A percentile compares a stretch with the other conserved stretches of the same genome.
These are phyloP conservation scores for Neoascia interrupta DNA, from an alignment of 2,888 invertebrate genomes.

Conservation along the genomic window DNA sequence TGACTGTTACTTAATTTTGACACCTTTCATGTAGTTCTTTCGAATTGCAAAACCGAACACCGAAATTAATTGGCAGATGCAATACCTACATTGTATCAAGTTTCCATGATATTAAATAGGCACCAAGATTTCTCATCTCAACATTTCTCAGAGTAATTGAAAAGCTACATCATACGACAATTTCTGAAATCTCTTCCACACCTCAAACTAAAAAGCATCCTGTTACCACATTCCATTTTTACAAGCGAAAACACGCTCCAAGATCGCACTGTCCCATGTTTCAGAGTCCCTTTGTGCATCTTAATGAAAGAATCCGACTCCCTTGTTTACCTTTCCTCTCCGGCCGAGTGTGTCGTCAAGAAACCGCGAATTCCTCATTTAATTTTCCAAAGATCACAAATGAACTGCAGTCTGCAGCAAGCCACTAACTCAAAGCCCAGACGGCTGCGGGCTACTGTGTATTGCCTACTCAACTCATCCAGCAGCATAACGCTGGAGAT, in stretches of 20 bases:
- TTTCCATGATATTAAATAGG: too few relatives aligned
- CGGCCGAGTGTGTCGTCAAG: conserved; percentile 2
- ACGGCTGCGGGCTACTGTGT: background rate
- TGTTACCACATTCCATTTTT: conserved; percentile 47
- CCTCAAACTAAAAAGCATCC: conserved; percentile 24
- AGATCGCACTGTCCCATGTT: conserved; percentile 14
- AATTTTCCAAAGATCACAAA: conserved; percentile 57
- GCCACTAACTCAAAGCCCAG: background rate
- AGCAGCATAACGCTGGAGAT: conserved; percentile 36
- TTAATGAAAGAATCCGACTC: conserved; percentile 52
- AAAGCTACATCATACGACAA: too few relatives aligned
- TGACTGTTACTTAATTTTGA: too few relatives aligned
- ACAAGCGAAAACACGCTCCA: conserved; percentile 11
- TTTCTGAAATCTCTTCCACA: conserved; percentile 33
- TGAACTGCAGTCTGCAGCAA: conserved; percentile 17
- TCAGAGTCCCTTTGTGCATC: too few relatives aligned
- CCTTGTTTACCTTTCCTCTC: conserved; percentile 8
- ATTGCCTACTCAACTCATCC: conserved; percentile 16
- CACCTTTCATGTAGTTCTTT: too few relatives aligned
- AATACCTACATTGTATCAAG: too few relatives aligned
- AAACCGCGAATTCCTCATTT: conserved; percentile 58
- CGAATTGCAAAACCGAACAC: too few relatives aligned
- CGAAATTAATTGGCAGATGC: too few relatives aligned
- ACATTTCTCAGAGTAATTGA: conserved; percentile 17
- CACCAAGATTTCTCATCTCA: conserved; percentile 9